Percentiles rank a stretch among this genome's conserved stretches.
Evolutionary conservation across 2,797 vertebrate genomes (phyloP).

Genomic region (Cygnus olor): DNA sequence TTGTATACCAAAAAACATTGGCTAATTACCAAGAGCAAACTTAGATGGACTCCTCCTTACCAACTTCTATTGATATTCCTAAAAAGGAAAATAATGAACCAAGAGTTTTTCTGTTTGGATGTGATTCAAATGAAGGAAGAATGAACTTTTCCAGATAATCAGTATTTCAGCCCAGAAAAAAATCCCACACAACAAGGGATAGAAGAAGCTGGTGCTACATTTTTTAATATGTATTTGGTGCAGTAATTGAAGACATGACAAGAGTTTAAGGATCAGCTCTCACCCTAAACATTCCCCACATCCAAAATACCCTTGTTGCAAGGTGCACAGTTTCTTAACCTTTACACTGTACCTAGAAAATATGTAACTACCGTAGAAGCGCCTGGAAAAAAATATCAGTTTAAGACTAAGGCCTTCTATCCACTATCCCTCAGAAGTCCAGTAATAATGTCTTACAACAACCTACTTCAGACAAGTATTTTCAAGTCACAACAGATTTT

Average conservation of each 20-base stretch:
- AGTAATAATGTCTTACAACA: background rate
- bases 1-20: background rate
- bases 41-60: background rate
- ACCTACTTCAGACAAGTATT: background rate
- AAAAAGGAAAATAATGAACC: background rate
- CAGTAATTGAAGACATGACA: background rate
- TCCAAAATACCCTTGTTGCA: background rate
- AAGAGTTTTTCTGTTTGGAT: background rate
- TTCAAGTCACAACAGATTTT: background rate
- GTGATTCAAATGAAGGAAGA: background rate
- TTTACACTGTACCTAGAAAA: background rate
- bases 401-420: background rate
- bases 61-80: background rate
- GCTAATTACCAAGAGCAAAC: background rate
- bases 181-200: background rate
- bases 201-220: background rate
- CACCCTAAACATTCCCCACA: background rate
- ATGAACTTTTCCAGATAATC: background rate
- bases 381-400: background rate
- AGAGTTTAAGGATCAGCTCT: background rate
- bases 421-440: background rate
- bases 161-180: background rate
- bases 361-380: background rate
- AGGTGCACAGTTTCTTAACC: background rate
- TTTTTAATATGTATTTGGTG: background rate